A percentile compares a stretch with the other conserved stretches of the same genome.
Conservation (phyloP, 2,113 vertebrate genomes). For the Nipponia nippon region DNA sequence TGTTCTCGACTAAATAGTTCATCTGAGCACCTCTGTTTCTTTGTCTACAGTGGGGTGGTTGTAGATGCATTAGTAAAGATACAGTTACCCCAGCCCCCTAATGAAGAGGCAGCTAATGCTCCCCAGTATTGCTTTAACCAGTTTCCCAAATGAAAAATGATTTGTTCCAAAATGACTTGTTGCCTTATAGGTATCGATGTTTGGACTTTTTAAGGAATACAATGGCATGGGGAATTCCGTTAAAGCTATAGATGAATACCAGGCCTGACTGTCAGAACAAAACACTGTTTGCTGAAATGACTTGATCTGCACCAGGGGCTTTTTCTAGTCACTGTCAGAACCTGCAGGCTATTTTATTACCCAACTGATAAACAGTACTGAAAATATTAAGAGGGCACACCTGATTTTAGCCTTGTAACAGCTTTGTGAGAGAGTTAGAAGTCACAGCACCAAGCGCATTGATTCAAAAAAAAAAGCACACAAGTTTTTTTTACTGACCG, state of each 20-base stretch:
- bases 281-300: neutral
- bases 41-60: fast-evolving
- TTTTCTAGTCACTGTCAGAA: neutral
- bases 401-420: neutral
- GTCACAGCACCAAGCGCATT: neutral
- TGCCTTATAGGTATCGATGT: neutral
- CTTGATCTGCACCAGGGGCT: neutral
- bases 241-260: neutral
- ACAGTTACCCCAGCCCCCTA: neutral
- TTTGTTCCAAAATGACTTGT: neutral
- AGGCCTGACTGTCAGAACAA: neutral
- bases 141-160: neutral
- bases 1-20: neutral
- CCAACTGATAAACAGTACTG: neutral
- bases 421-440: neutral
- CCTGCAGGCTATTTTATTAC: neutral
- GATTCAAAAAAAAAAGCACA: neutral
- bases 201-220: neutral
- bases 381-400: neutral
- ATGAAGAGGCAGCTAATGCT: neutral
- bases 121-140: neutral
- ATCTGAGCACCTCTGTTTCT: neutral
- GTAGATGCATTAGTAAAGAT: neutral
- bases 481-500: fast-evolving
- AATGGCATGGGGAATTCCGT: neutral